These are phyloP conservation scores for Ectemnius cavifrons DNA, from an alignment of 2,888 invertebrate genomes.

Conservation along the genomic window DNA sequence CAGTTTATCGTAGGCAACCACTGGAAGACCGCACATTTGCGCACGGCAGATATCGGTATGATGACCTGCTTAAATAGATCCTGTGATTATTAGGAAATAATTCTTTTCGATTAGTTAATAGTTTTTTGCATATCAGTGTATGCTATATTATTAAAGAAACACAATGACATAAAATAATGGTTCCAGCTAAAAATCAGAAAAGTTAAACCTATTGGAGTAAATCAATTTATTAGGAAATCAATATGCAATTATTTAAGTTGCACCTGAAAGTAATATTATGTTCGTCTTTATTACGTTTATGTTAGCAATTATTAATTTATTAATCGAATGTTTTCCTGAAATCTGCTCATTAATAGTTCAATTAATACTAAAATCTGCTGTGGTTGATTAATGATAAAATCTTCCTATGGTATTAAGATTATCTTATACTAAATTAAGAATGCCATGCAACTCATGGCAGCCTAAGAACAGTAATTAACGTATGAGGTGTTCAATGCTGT, in stretches of 20 bases:
- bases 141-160: conserved; percentile 69
- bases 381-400: conserved; percentile 50
- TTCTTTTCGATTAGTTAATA: conserved; percentile 72
- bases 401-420: conserved; percentile 59
- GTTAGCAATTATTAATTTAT: conserved; percentile 59
- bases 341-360: conserved; percentile 63
- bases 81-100: conserved; percentile 77
- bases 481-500: conserved; percentile 51
- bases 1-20: conserved; percentile 71
- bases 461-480: conserved; percentile 43
- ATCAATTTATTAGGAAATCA: conserved; percentile 70
- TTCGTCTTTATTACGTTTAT: conserved; percentile 68
- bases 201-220: conserved; percentile 76
- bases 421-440: conserved; percentile 41
- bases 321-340: conserved; percentile 68
- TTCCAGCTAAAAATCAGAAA: conserved; percentile 71
- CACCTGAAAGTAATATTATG: conserved; percentile 77
- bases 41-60: conserved; percentile 74
- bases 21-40: conserved; percentile 73
- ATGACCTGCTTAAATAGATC: conserved; percentile 77
- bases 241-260: conserved; percentile 69
- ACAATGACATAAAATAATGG: conserved; percentile 68
- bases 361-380: conserved; percentile 45
- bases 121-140: conserved; percentile 61
- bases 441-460: conserved; percentile 66